Evolutionary conservation across 1,140 invertebrate genomes (phyloP).

Genomic region (Hypsibius dujardini): DNA sequence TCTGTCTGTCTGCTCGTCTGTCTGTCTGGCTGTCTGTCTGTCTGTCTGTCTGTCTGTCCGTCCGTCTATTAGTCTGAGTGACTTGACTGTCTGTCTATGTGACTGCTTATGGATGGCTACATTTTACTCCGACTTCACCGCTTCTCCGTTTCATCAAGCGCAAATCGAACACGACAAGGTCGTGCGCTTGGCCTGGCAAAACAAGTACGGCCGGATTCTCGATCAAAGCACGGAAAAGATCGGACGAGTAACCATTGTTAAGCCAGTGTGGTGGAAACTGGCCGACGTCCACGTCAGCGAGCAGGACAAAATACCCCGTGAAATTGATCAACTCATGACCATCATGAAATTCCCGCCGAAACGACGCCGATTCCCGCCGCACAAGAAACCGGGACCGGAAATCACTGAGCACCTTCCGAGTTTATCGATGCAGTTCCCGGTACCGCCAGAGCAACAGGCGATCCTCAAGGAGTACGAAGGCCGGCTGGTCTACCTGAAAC

Average conservation of each 20-base stretch:
- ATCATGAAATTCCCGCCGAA: background rate
- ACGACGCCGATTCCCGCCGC: conserved; percentile 6
- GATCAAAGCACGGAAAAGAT: background rate
- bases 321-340: background rate
- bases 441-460: background rate
- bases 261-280: background rate
- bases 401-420: conserved; percentile 8
- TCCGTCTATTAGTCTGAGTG: too few relatives aligned
- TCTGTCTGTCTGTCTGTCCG: too few relatives aligned
- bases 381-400: background rate
- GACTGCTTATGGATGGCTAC: too few relatives aligned
- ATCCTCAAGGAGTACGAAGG: background rate
- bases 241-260: background rate
- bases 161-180: background rate
- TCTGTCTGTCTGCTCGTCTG: too few relatives aligned
- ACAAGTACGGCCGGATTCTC: background rate
- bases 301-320: background rate
- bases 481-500: background rate
- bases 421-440: background rate
- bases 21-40: too few relatives aligned
- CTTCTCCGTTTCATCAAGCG: background rate
- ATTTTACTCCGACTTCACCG: too few relatives aligned
- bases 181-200: background rate
- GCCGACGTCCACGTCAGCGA: background rate
- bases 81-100: too few relatives aligned